Evolutionary conservation across 2,797 vertebrate genomes (phyloP), one percentile per base, ranked within the genome.

Genomic region (Trachops cirrhosus): DNA sequence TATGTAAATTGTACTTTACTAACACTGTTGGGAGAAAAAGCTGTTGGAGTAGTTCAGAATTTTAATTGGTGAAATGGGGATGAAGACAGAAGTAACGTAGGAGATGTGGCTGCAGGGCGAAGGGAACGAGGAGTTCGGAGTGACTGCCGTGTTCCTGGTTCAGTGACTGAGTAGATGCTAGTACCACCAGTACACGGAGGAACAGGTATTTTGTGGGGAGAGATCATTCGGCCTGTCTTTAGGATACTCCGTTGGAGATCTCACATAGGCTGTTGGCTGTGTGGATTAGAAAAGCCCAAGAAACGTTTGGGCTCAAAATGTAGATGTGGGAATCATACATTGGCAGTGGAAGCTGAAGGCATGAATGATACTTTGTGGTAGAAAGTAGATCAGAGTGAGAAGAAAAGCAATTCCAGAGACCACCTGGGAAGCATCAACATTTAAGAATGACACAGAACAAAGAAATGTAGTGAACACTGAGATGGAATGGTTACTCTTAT

Each of bases 31-130:
- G 22, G 26, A 11, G 24, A 3, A 2, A 34, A 59, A 46, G 15
- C 19, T 71, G 5, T 44, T 85, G 54, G 29, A 46, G 4, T 75
- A 80, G 73, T 96, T 19, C 5, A 39, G 32, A 59, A 26, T 90
- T 95, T 93, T 96, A 93, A 88, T 85, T 79, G 75, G 52, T 77
- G 86, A 91, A 93, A 44, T 59, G 86, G 9, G n/a, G 68, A 41
- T 91, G 34, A 46, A 83, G 14, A 26, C 46, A 88, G 79, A n/a
- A 70, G 52, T 41, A 83, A 22, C 15, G 9, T 67, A 48, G 75
- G 44, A 68, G 44, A 24, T 77, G 15, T 71, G 44, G 37, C 52
- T 84, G 16, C n/a, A 50, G 48, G 39, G 4, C 44, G 85, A 71
- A 79, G 80, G 54, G 18, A 82, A 84, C 75, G 48, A 75, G 41